A percentile compares a stretch with the other conserved stretches of the same genome.
These are phyloP conservation scores for Baronia brevicornis DNA, from an alignment of 2,888 invertebrate species.

Conservation along the genomic window DNA sequence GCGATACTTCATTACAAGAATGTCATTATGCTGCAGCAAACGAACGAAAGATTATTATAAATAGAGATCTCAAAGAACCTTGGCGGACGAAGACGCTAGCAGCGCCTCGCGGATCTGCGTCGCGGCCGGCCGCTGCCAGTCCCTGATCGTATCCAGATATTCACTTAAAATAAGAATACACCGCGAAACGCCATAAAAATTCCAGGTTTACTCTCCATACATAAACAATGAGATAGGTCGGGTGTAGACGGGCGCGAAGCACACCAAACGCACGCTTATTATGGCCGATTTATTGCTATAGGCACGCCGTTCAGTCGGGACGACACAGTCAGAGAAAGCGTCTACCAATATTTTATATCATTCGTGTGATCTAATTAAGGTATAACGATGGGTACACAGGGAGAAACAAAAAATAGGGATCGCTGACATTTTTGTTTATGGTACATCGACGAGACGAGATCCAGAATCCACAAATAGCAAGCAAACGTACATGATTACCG, in stretches of 20 bases:
- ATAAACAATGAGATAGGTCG: conserved; percentile 75
- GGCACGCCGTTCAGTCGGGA: conserved; percentile 41
- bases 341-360: conserved; percentile 67
- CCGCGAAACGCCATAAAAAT: conserved; percentile 61
- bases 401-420: conserved; percentile 76
- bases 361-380: conserved; percentile 72
- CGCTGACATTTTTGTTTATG: conserved; percentile 78
- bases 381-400: conserved; percentile 68
- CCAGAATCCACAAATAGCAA: conserved; percentile 74
- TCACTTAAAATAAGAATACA: conserved; percentile 52
- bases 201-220: conserved; percentile 71
- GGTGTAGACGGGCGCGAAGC: conserved; percentile 68
- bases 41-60: conserved; percentile 69
- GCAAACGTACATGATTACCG: conserved; percentile 74
- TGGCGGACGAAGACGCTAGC: conserved; percentile 49
- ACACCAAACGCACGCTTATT: conserved; percentile 70
- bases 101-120: conserved; percentile 35
- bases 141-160: conserved; percentile 43
- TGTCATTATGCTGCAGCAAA: conserved; percentile 70
- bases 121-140: conserved; percentile 31
- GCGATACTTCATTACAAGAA: conserved; percentile 70
- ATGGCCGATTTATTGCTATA: conserved; percentile 63
- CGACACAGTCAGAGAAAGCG: conserved; percentile 53
- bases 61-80: conserved; percentile 67
- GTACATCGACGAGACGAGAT: conserved; percentile 69